Percentiles rank a stretch among this genome's conserved stretches.
Evolutionary conservation across 2,113 vertebrate species (phyloP).

Genomic region (Ictalurus furcatus): DNA sequence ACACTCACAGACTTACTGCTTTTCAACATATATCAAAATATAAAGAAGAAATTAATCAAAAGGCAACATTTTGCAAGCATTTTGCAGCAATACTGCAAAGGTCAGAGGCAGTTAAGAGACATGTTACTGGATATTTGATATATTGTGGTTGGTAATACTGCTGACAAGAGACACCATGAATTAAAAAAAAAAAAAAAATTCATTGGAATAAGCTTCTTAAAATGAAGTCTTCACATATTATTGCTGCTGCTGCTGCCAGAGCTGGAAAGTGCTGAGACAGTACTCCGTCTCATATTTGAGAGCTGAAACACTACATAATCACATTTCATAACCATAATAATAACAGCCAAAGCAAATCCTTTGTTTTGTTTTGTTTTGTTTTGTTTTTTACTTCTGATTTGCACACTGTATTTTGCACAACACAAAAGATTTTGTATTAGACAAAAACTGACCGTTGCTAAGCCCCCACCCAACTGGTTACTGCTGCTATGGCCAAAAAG

Average conservation of each 20-base stretch:
- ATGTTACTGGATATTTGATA: not conserved
- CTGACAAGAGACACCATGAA: not conserved
- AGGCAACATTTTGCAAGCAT: constrained; percentile 79
- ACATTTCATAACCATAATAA: not conserved
- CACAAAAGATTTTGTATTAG: not conserved
- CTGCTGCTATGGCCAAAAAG: not conserved
- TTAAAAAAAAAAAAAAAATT: not conserved
- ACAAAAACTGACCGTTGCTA: not conserved
- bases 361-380: not conserved
- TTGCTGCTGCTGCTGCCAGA: not conserved
- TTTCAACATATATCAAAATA: constrained; percentile 4
- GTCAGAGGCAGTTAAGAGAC: constrained; percentile 38
- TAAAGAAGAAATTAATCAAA: constrained; percentile 54
- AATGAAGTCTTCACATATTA: not conserved
- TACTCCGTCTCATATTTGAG: not conserved
- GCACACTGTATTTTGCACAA: not conserved
- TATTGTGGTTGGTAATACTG: not conserved
- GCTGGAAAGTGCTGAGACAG: too few relatives aligned
- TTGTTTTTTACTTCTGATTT: not conserved
- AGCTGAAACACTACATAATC: not conserved
- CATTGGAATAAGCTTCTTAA: not conserved
- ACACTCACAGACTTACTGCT: not conserved
- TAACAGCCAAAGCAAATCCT: not conserved
- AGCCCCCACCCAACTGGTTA: not conserved
- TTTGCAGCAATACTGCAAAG: constrained; percentile 70